These are phyloP conservation scores for Slavum lentiscoides DNA, from an alignment of 2,888 invertebrate genomes.

Conservation along the genomic window DNA sequence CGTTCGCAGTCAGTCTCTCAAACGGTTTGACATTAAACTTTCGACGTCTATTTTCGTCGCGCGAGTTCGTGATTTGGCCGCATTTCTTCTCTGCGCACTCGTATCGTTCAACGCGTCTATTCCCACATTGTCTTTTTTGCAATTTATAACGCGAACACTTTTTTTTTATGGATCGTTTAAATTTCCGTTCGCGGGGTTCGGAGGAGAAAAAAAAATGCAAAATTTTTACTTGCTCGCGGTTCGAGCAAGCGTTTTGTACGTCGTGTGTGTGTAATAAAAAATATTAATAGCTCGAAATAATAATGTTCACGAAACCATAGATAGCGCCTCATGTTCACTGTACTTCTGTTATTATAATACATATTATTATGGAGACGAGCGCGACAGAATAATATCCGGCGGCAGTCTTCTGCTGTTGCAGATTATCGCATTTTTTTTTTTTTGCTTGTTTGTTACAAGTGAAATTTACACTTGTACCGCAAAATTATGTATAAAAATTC, in stretches of 20 bases:
- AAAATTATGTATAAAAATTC: no score
- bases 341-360: no score
- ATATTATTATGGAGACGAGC: no score
- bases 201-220: neutral
- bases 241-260: neutral
- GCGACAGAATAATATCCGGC: no score
- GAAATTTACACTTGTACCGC: no score
- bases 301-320: neutral
- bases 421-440: no score
- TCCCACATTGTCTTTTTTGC: no score
- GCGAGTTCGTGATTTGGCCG: conserved; percentile 24
- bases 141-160: no score
- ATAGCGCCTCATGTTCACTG: neutral
- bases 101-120: conserved; percentile 4
- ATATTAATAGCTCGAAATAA: neutral
- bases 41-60: conserved; percentile 46
- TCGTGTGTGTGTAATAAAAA: neutral
- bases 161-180: no score
- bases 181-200: neutral
- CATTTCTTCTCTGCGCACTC: conserved; percentile 12
- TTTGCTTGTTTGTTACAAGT: no score
- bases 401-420: no score
- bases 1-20: conserved; percentile 1
- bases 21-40: conserved; percentile 42
- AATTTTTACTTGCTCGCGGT: neutral